phyloP scores from a whole-genome alignment of 2,113 vertebrate genomes.

The Pungitius pungitius region DNA sequence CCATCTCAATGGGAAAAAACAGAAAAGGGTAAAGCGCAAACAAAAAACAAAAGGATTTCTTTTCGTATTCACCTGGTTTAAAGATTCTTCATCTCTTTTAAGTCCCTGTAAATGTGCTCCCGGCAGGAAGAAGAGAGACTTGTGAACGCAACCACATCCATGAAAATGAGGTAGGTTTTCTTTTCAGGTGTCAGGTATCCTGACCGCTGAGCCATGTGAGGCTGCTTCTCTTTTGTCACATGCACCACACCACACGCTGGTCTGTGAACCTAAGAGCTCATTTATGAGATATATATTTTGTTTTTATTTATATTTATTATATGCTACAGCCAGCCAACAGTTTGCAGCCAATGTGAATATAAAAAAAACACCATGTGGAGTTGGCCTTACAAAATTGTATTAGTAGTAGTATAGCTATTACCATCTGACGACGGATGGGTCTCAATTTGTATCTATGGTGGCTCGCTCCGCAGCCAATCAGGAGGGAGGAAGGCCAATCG shows the following conservation, averaged over 20 bases:
- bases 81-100: not conserved
- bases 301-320: too few species aligned
- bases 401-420: not conserved
- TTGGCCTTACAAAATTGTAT: too few species aligned
- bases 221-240: constrained; percentile 44
- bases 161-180: constrained; percentile 62
- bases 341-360: not conserved
- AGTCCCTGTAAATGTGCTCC: not conserved
- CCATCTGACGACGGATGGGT: not conserved
- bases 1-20: constrained; percentile 1
- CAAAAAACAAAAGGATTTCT: not conserved
- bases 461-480: constrained; percentile 1
- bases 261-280: constrained; percentile 45
- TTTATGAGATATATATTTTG: constrained; percentile 21
- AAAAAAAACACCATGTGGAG: not conserved
- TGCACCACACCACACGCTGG: constrained; percentile 9
- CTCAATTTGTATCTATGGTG: not conserved
- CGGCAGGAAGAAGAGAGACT: constrained; percentile 8
- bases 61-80: not conserved
- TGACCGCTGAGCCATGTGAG: constrained; percentile 19
- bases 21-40: not conserved
- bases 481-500: constrained; percentile 5
- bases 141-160: constrained; percentile 35
- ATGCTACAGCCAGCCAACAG: not conserved
- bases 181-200: constrained; percentile 71